Evolutionary conservation across 2,113 vertebrate species (phyloP), one percentile per base, ranked within the genome.

Genomic region (Ctenodactylus gundi): DNA sequence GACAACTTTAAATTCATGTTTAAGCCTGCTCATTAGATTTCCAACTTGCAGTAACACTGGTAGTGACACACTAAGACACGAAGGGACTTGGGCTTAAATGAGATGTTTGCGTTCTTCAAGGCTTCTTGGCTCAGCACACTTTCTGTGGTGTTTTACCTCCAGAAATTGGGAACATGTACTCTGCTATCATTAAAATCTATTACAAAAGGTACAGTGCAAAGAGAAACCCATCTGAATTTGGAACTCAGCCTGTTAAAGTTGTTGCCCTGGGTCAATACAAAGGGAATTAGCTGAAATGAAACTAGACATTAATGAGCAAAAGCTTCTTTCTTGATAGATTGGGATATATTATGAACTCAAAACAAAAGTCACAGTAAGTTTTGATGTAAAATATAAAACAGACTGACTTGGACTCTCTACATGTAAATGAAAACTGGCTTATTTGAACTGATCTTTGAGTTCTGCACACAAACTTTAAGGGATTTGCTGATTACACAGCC

Each of bases 191-290:
- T 89, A 78, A 85, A 70, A 77, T 89, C 31, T 88, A 68, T 44
- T 70, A 80, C 34, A 44, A 65, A 82, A 89, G 34, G 20, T 36
- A 18, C 23, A 57, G 23, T 65, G 41, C 31, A 58, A 60, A 55
- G 17, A n/a, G 51, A 73, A 82, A 87, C 75, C 51, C 34, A 86
- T 78, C 58, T 91, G 85, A 90, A 84, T 84, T 97, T 94, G 80
- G 64, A 84, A 84, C n/a, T 73, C 46, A 89, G 41, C 49, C 57
- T 93, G 75, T 77, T 62, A 78, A 85, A 77, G 44, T 75, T 73
- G 17, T 70, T 95, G 20, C 49, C 65, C 5, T 53, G 29, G 9
- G 75, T 95, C 77, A 91, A 58, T 85, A 83, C 77, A 3, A 86
- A 64, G 67, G 62, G 86, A 95, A 95, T 86, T 76, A 88, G 46